Percentiles rank a stretch among this genome's conserved stretches.
phyloP scores from a whole-genome alignment of 2,888 invertebrate genomes.

The Cheilosia urbana region DNA sequence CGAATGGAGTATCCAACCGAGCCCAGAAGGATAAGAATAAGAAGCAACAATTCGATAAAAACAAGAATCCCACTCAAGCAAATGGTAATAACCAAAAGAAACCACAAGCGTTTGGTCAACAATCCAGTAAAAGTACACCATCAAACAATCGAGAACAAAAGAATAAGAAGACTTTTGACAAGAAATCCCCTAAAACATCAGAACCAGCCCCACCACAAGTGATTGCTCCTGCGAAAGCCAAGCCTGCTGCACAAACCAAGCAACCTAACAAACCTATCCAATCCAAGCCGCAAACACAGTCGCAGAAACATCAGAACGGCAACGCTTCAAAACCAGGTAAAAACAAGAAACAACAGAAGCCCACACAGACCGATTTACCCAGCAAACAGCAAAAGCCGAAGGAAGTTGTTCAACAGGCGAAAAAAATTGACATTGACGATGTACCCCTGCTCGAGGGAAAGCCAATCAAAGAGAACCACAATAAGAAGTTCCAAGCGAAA shows the following conservation, averaged over 20 bases:
- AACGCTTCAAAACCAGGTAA: slow-evolving; percentile 4
- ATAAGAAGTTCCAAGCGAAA: slow-evolving; percentile 80
- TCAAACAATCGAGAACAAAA: background rate
- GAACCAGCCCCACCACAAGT: background rate
- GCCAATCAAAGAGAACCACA: slow-evolving; percentile 79
- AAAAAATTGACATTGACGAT: slow-evolving; percentile 76
- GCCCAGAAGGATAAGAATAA: slow-evolving; percentile 20
- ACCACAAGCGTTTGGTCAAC: background rate
- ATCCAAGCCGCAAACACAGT: background rate
- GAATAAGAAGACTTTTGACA: background rate
- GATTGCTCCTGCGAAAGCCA: background rate
- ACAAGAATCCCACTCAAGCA: background rate
- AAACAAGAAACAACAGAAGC: slow-evolving; percentile 31
- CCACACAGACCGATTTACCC: background rate
- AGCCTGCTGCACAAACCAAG: background rate
- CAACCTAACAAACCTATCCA: background rate
- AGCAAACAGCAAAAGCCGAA: slow-evolving; percentile 14
- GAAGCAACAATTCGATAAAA: slow-evolving; percentile 37
- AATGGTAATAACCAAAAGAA: slow-evolving; percentile 9
- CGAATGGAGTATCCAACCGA: background rate
- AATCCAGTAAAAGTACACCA: background rate
- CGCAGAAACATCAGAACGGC: slow-evolving; percentile 3
- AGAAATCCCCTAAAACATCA: background rate
- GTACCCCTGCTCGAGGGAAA: slow-evolving; percentile 78
- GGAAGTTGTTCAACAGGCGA: slow-evolving; percentile 25